Conservation (phyloP, 2,797 vertebrate genomes). For the Iguana delicatissima region DNA sequence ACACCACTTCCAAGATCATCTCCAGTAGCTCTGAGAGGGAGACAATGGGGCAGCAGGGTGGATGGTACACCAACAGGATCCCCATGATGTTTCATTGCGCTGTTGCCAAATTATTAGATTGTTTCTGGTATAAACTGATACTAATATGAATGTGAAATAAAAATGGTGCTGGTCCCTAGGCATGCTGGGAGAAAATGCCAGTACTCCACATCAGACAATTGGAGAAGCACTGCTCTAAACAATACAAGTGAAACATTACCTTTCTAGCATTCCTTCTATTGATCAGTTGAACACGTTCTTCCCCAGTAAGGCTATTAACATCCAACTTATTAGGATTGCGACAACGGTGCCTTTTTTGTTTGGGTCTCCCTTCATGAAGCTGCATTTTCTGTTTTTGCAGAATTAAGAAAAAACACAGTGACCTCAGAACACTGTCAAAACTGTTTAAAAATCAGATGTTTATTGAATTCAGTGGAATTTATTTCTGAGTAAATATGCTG, state of each 20-base stretch:
- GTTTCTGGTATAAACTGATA: no score
- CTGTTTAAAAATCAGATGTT: neutral
- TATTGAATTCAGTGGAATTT: neutral
- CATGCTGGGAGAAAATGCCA: no score
- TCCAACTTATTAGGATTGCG: slow-evolving; percentile 98
- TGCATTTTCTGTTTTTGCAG: slow-evolving; percentile 85
- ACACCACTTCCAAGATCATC: no score
- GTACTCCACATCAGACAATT: no score
- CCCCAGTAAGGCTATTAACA: slow-evolving; percentile 96
- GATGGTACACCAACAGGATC: no score
- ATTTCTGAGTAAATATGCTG: no score
- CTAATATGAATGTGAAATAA: no score
- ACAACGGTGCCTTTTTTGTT: slow-evolving; percentile 98
- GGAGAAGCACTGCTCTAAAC: neutral
- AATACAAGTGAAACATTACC: slow-evolving; percentile 74
- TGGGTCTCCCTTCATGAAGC: slow-evolving; percentile 94
- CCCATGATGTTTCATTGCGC: no score
- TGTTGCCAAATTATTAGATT: no score
- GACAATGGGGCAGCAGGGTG: no score
- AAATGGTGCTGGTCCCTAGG: no score
- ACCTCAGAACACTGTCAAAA: neutral
- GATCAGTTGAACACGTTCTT: slow-evolving; percentile 97
- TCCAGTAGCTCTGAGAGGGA: no score
- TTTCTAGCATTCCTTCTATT: slow-evolving; percentile 98
- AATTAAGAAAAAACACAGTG: slow-evolving; percentile 18